Base-by-base conservation (phyloP, 1,140 invertebrate species). In the Drosophila leontia region DNA sequence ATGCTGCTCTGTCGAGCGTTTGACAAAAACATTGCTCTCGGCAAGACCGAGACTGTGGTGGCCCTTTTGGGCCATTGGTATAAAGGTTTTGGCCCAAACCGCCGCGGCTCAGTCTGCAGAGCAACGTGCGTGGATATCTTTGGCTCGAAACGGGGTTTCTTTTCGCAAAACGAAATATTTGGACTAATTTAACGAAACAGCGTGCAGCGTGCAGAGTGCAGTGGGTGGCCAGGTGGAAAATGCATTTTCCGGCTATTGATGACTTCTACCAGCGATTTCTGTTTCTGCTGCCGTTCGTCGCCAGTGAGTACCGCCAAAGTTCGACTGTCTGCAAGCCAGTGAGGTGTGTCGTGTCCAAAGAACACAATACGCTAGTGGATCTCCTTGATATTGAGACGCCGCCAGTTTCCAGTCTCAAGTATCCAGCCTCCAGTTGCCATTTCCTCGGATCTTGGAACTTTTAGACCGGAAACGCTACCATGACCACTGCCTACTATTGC, bases 191-290 rank as follows among this genome's bases (percentile, higher is more conserved):
- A 39, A n/a, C 19, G 19, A 56, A 39, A 39, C 26, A 29, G 64
- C 35, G 56, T 29, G 44, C 6, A 47, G 57, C 8, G 42, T 26
- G 32, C 29, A 45, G 13, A 11, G 23, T 45, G 42, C 34, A 61
- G 29, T 32, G 45, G 32, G 68, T 50, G 55, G 56, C 37, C 61
- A 50, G 56, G 62, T 65, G 67, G 65, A 83, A 59, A 90, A 90
- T 90, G 85, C 78, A 90, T 71, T 90, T 90, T 82, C 85, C 81
- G 61, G 67, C 75, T 50, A 63, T 90, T 59, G 82, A 70, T 35
- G 70, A 90, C 48, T 85, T 90, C 68, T 90, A 90, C 56, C 86
- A 90, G 68, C 81, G 86, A 29, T 70, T 90, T 50, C 53, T 90
- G 55, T 64, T 90, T 70, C 70, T 90, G 45, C 34, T 90, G 78